Base-by-base conservation (phyloP, 2,888 invertebrate genomes). In the Hyles lineata region DNA sequence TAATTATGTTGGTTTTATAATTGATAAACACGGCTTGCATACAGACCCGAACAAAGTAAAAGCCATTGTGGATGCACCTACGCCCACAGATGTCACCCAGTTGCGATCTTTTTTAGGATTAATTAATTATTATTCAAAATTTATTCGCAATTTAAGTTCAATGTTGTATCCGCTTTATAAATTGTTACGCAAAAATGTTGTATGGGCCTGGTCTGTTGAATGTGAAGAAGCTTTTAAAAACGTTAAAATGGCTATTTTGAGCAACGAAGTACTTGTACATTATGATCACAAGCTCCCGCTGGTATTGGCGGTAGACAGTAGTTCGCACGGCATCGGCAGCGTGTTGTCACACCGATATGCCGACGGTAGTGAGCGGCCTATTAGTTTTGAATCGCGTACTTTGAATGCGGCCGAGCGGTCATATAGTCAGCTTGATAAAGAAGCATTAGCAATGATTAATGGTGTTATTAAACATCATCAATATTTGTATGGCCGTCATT, bases 241-340 rank as follows among this genome's bases (percentile, higher is more conserved):
- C 72, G 75, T 74, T 8, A 74, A 75, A 63, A 23, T 61, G 19
- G 43, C 52, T 43, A 70, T 75, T 58, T 59, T 29, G 0, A 73
- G 73, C 11, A 73, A 70, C 19, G 71, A 71, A 4, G 77, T 76
- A n/a, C 63, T 78, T 52, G 80, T 78, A 7, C 78, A 77, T 50
- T 80, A 79, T 67, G 76, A 77, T 19, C 74, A 73, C 4, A 60
- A 60, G 52, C 72, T 76, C 29, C 76, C 76, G 35, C 60, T 79
- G 59, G 73, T 79, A 9, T 55, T 78, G 58, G 72, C 77, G 2
- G 78, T 79, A 25, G 77, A 80, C 72, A 78, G 77, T 72, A 78
- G 76, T 43, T 71, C 77, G 17, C 76, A 76, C 52, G 79, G 79
- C 8, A 60, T 79, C 23, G 79, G 79, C 23, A 74, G 76, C 17